Evolutionary conservation across 2,888 invertebrate genomes (phyloP).

Genomic region (Trilocha varians): DNA sequence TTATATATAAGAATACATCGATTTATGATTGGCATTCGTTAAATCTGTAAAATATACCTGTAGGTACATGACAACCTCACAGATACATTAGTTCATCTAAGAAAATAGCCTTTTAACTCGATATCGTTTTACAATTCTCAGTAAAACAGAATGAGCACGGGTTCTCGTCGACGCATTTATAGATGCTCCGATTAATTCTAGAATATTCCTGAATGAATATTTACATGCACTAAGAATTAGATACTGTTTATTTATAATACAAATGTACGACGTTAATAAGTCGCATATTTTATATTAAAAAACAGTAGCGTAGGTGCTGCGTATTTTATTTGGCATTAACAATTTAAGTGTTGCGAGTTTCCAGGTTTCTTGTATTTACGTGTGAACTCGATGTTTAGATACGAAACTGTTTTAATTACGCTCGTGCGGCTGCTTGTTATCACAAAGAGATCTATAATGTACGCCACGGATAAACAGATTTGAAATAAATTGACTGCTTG

Average conservation of each 20-base stretch:
- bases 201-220: no score
- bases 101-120: no score
- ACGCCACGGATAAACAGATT: constrained; percentile 5
- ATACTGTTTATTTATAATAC: constrained; percentile 3
- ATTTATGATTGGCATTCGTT: no score
- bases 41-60: no score
- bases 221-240: background rate
- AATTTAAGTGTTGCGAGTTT: background rate
- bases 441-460: constrained; percentile 4
- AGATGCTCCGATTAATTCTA: no score
- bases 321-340: constrained; percentile 1
- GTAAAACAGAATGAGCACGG: no score
- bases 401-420: constrained; percentile 4
- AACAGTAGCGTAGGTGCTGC: constrained; percentile 1
- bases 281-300: constrained; percentile 4
- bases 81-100: no score
- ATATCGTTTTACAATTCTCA: no score
- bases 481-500: constrained; percentile 2
- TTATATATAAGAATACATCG: no score
- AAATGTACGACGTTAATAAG: constrained; percentile 1
- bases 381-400: background rate
- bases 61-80: no score
- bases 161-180: no score
- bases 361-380: background rate
- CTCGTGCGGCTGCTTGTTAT: constrained; percentile 2